These are phyloP conservation scores for Ethmia dodecea DNA, from an alignment of 2,888 invertebrate genomes.

Conservation along the genomic window DNA sequence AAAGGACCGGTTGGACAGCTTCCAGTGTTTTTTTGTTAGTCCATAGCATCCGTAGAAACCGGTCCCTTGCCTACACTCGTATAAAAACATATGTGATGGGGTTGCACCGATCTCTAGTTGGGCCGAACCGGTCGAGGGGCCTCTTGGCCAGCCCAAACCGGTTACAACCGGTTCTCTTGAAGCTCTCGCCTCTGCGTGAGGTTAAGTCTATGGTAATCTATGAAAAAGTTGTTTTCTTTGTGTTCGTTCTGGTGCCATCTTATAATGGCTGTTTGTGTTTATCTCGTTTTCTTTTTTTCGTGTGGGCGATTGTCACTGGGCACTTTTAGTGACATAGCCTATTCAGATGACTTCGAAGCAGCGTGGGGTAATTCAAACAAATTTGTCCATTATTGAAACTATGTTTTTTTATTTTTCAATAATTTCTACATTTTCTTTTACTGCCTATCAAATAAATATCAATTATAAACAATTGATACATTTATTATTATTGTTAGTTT, in stretches of 20 bases:
- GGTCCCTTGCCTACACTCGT: background rate
- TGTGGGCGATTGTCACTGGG: background rate
- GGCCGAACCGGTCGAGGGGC: slow-evolving; percentile 27
- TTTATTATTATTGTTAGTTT: slow-evolving; percentile 68
- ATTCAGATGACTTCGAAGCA: too few relatives aligned
- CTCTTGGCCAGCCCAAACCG: slow-evolving; percentile 30
- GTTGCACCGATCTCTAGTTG: slow-evolving; percentile 40
- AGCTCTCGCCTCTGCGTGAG: slow-evolving; percentile 32
- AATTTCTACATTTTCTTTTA: slow-evolving; percentile 72
- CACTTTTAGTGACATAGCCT: too few relatives aligned
- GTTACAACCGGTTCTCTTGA: slow-evolving; percentile 34
- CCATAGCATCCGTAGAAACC: slow-evolving; percentile 6
- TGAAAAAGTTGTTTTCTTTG: slow-evolving; percentile 41
- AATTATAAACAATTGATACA: slow-evolving; percentile 75
- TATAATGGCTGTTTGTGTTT: background rate
- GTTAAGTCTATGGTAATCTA: slow-evolving; percentile 49
- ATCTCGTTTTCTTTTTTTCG: slow-evolving; percentile 21
- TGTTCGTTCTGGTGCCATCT: slow-evolving; percentile 32
- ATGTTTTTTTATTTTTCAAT: slow-evolving; percentile 70
- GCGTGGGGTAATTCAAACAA: slow-evolving; percentile 50
- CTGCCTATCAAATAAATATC: slow-evolving; percentile 74
- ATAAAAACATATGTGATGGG: slow-evolving; percentile 26
- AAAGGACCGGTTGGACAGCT: slow-evolving; percentile 2
- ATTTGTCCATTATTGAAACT: slow-evolving; percentile 64
- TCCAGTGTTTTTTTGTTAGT: slow-evolving; percentile 5